Percentiles rank a stretch among this genome's conserved stretches.
Evolutionary conservation across 2,113 vertebrate genomes (phyloP).

Genomic region (Cyanoliseus patagonus): DNA sequence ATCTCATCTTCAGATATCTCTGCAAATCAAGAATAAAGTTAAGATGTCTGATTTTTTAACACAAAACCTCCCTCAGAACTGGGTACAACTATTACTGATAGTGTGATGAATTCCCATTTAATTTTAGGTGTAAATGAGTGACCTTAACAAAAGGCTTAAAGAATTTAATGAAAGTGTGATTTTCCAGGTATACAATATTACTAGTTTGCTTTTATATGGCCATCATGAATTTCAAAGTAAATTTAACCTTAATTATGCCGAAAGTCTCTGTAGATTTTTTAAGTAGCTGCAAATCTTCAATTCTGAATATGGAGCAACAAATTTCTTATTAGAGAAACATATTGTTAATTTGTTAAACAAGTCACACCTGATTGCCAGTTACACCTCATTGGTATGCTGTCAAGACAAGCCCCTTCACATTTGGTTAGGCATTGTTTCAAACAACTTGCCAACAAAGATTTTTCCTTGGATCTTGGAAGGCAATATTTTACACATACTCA

Average conservation of each 20-base stretch:
- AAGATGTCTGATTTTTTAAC: neutral
- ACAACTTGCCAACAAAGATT: slow-evolving; percentile 32
- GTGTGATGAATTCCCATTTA: neutral
- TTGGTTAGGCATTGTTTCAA: slow-evolving; percentile 54
- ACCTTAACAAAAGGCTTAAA: slow-evolving; percentile 8
- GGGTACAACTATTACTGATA: neutral
- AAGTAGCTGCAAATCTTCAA: slow-evolving; percentile 35
- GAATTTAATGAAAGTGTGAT: slow-evolving; percentile 34
- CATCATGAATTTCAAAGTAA: slow-evolving; percentile 53
- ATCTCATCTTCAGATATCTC: neutral
- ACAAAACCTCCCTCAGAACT: neutral
- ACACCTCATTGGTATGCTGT: slow-evolving; percentile 57
- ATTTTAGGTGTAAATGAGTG: neutral
- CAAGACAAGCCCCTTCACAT: slow-evolving; percentile 46
- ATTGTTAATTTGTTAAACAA: slow-evolving; percentile 68
- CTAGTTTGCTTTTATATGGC: slow-evolving; percentile 47
- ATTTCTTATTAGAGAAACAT: slow-evolving; percentile 63
- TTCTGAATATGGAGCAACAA: slow-evolving; percentile 33
- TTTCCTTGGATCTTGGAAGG: slow-evolving; percentile 36
- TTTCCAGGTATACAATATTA: slow-evolving; percentile 8
- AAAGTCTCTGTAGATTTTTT: slow-evolving; percentile 44
- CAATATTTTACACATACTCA: slow-evolving; percentile 16
- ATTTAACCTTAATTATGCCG: slow-evolving; percentile 52
- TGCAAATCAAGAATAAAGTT: neutral
- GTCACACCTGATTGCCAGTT: slow-evolving; percentile 49